Conservation (phyloP, 2,888 invertebrate genomes). For the Sceliomorpha sp. region DNA sequence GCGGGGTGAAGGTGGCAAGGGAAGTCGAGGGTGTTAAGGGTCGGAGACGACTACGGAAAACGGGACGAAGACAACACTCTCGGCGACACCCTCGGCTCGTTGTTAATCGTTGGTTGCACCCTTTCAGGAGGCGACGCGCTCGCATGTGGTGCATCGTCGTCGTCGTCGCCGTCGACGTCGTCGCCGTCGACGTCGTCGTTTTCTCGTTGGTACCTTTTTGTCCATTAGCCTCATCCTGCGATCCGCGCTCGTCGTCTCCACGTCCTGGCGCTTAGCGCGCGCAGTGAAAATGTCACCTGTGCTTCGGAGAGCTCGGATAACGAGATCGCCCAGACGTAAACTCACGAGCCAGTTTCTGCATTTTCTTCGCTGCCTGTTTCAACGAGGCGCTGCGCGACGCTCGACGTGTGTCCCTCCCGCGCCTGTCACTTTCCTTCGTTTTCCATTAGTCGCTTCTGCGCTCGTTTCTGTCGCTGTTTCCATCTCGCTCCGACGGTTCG, state of each 20-base stretch:
- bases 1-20: slow-evolving; percentile 25
- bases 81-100: slow-evolving; percentile 68
- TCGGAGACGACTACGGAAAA: slow-evolving; percentile 63
- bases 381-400: slow-evolving; percentile 15
- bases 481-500: not conserved
- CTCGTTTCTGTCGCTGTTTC: no score
- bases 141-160: slow-evolving; percentile 48
- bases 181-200: no score
- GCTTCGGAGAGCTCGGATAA: slow-evolving; percentile 67
- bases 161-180: no score
- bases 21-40: slow-evolving; percentile 57
- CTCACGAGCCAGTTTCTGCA: slow-evolving; percentile 56
- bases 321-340: slow-evolving; percentile 65
- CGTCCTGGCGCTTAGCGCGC: slow-evolving; percentile 21
- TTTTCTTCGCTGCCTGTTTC: slow-evolving; percentile 24
- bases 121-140: slow-evolving; percentile 63
- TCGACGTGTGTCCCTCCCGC: slow-evolving; percentile 30
- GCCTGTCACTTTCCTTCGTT: slow-evolving; percentile 13
- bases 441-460: slow-evolving; percentile 35
- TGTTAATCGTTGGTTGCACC: slow-evolving; percentile 75
- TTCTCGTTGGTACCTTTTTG: slow-evolving; percentile 68
- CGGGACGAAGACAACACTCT: slow-evolving; percentile 67
- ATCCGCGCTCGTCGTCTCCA: slow-evolving; percentile 47
- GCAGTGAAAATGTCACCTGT: slow-evolving; percentile 64
- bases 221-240: slow-evolving; percentile 72